Evolutionary conservation across 1,140 invertebrate species (phyloP), one percentile per base, ranked within the genome.

Genomic region (Drosophila pachea): DNA sequence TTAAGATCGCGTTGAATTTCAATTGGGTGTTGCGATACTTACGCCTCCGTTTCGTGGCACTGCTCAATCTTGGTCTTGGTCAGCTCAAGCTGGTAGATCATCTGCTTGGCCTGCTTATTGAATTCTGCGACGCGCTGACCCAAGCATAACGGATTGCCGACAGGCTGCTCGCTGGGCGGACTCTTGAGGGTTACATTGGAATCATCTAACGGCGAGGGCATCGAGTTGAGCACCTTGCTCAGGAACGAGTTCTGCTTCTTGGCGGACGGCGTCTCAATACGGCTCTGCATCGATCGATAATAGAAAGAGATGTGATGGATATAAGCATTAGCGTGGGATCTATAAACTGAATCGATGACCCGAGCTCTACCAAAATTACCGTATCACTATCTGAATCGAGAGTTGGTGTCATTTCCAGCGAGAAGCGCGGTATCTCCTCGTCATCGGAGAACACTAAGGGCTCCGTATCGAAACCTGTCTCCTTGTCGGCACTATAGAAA

Each of bases 371-470:
- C 72, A 64, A 83, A 22, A 77, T 83, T 89, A 89, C 89, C 89
- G 82, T 88, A 89, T 89, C 88, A 84, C 88, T 89, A 88, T 89
- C 88, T 60, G 88, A 89, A 70, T 89, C 88, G 73, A 87, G 53
- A 53, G 71, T 86, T 78, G 82, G 78, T 86, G 87, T 86, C 81
- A 88, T 86, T 88, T 89, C 88, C 74, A 75, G 84, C 76, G 72
- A 92, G 88, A 79, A 92, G 86, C 89, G 91, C 89, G 71, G 91
- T 90, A 89, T 89, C 42, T 90, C 89, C 72, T 92, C 91, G 78
- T 92, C 91, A 78, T 94, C 94, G 29, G 94, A 94, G 89, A 95
- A 95, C 52, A 94, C 93, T 43, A 94, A 89, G 53, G 92, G 90
- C 65, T 94, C 93, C 59, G 93, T 92, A 52, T 89, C 87, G 31